These are phyloP conservation scores for Apodemia duryi DNA, from an alignment of 2,888 invertebrate genomes.

Conservation along the genomic window DNA sequence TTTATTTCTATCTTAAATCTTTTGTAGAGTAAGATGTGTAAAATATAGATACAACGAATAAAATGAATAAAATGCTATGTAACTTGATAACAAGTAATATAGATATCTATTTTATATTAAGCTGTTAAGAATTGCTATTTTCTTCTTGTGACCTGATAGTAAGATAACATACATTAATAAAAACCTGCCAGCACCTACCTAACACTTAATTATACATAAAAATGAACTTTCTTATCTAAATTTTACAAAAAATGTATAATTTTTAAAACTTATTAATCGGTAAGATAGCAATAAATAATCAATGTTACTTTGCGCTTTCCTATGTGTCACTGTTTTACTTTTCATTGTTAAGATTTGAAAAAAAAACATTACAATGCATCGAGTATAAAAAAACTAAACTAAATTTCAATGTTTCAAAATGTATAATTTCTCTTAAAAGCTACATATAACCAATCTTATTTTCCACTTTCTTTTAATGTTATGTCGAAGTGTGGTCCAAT, in stretches of 20 bases:
- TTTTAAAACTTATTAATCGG: too few species aligned
- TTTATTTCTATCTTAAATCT: background rate
- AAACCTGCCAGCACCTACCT: background rate
- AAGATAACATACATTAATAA: background rate
- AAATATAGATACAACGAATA: background rate
- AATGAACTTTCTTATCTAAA: too few species aligned
- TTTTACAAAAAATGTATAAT: too few species aligned
- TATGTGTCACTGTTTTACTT: too few species aligned
- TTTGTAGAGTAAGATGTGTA: background rate
- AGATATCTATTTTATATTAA: background rate
- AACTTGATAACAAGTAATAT: slow-evolving; percentile 1
- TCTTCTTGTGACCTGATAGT: too few species aligned
- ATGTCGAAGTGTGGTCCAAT: too few species aligned
- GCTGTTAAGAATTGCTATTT: background rate
- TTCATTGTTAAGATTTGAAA: too few species aligned
- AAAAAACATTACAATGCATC: too few species aligned
- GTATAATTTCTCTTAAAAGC: slow-evolving; percentile 18
- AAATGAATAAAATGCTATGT: background rate
- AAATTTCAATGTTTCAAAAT: slow-evolving; percentile 21
- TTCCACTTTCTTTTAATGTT: slow-evolving; percentile 84
- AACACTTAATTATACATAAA: too few species aligned
- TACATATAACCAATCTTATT: slow-evolving; percentile 38
- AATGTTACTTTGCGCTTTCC: too few species aligned
- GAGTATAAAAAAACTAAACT: too few species aligned
- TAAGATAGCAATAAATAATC: too few species aligned